These are phyloP conservation scores for Polydrusus pterygomalis DNA, from an alignment of 2,888 invertebrate species.

Conservation along the genomic window DNA sequence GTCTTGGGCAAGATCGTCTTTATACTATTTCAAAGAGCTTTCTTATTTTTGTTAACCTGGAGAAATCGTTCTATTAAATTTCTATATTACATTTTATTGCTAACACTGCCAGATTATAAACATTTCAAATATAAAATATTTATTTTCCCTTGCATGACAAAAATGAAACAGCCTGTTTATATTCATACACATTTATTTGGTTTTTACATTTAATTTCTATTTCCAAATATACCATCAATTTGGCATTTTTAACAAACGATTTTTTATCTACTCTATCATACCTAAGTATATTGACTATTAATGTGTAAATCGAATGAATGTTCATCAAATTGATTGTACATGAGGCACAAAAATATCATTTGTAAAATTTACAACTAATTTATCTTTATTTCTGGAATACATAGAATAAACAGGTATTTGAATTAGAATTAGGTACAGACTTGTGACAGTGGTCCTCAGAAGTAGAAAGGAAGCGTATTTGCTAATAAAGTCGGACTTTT, in stretches of 20 bases:
- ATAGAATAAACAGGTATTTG: conserved; percentile 34
- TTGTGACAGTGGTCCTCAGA: conserved; percentile 53
- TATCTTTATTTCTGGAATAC: conserved; percentile 30
- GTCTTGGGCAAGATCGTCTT: too few species aligned
- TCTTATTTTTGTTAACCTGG: too few species aligned
- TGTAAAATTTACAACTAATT: conserved; percentile 41
- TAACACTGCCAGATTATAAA: too few species aligned
- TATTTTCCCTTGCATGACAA: neutral
- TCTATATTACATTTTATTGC: too few species aligned
- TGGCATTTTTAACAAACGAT: conserved; percentile 44
- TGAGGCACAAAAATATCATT: conserved; percentile 51
- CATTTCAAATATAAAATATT: too few species aligned
- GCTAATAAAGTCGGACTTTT: conserved; percentile 41
- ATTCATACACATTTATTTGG: conserved; percentile 54
- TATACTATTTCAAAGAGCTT: too few species aligned
- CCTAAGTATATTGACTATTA: conserved; percentile 45
- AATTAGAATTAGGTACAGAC: conserved; percentile 51
- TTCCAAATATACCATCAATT: conserved; percentile 48
- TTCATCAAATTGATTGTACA: conserved; percentile 52
- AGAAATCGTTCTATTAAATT: too few species aligned
- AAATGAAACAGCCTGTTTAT: conserved; percentile 12
- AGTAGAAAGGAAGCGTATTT: conserved; percentile 52
- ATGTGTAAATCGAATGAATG: conserved; percentile 27
- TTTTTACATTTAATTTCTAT: conserved; percentile 51
- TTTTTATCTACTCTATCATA: conserved; percentile 38